These are phyloP conservation scores for Oscheius sp. DNA, from an alignment of 2,888 invertebrate species.

Conservation along the genomic window DNA sequence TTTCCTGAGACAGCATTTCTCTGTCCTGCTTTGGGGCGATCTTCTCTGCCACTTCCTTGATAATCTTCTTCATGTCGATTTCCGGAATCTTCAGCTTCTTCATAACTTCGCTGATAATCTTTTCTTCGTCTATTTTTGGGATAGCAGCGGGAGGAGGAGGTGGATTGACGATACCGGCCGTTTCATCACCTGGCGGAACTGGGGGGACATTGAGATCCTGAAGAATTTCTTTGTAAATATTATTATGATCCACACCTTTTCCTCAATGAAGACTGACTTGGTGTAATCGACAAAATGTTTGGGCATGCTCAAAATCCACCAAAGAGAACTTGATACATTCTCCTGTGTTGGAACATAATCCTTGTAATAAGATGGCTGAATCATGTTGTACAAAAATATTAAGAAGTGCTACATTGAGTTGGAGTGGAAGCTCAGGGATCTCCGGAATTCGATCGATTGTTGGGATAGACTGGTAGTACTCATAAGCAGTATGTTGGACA, in stretches of 20 bases:
- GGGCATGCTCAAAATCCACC: background rate
- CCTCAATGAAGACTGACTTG: background rate
- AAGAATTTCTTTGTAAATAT: background rate
- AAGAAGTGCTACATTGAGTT: background rate
- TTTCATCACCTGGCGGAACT: background rate
- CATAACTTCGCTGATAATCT: slow-evolving; percentile 24
- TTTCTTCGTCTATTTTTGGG: slow-evolving; percentile 28
- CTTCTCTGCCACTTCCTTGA: background rate
- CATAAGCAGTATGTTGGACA: slow-evolving; percentile 5
- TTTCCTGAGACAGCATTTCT: background rate
- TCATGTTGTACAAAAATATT: background rate
- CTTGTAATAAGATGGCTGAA: slow-evolving; percentile 20
- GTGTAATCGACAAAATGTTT: background rate
- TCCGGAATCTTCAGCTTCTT: background rate
- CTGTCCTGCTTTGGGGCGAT: background rate
- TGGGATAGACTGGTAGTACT: slow-evolving; percentile 2
- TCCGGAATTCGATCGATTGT: slow-evolving; percentile 5
- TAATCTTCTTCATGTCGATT: background rate
- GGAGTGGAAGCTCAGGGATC: slow-evolving; percentile 13
- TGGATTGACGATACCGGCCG: background rate
- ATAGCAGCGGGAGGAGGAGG: background rate
- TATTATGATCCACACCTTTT: background rate
- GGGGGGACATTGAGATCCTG: background rate
- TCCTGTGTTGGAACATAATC: slow-evolving; percentile 22
- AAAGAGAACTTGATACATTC: slow-evolving; percentile 1